phyloP scores from a whole-genome alignment of 2,888 invertebrate genomes.

The Hesperia comma region DNA sequence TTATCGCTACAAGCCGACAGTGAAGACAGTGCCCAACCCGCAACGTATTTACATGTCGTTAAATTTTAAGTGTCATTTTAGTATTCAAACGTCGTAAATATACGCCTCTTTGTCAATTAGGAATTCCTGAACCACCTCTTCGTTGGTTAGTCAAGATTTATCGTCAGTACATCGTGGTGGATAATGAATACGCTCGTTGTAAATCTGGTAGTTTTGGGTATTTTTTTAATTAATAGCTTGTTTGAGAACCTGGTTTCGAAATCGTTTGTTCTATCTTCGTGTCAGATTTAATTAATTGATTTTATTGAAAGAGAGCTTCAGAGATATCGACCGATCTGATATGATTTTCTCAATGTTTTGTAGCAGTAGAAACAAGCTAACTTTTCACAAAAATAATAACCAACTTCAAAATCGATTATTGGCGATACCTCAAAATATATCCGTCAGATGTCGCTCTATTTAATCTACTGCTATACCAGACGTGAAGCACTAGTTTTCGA shows the following conservation, averaged over 20 bases:
- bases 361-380: too few relatives aligned
- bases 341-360: too few relatives aligned
- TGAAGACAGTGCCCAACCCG: background rate
- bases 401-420: too few relatives aligned
- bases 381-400: too few relatives aligned
- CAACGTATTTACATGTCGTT: slow-evolving; percentile 29
- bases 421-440: too few relatives aligned
- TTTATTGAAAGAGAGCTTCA: too few relatives aligned
- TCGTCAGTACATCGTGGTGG: slow-evolving; percentile 20
- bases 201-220: slow-evolving; percentile 5
- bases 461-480: too few relatives aligned
- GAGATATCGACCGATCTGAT: too few relatives aligned
- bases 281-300: background rate
- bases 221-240: slow-evolving; percentile 3
- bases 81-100: slow-evolving; percentile 35
- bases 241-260: background rate
- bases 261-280: background rate
- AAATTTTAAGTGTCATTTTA: slow-evolving; percentile 37
- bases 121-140: slow-evolving; percentile 27
- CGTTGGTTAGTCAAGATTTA: slow-evolving; percentile 29
- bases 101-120: slow-evolving; percentile 37
- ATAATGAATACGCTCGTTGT: slow-evolving; percentile 11
- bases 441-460: too few relatives aligned
- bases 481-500: too few relatives aligned
- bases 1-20: background rate